A percentile compares a stretch with the other conserved stretches of the same genome.
Conservation (phyloP, 2,888 invertebrate genomes). For the Gymnosoma rotundatum region DNA sequence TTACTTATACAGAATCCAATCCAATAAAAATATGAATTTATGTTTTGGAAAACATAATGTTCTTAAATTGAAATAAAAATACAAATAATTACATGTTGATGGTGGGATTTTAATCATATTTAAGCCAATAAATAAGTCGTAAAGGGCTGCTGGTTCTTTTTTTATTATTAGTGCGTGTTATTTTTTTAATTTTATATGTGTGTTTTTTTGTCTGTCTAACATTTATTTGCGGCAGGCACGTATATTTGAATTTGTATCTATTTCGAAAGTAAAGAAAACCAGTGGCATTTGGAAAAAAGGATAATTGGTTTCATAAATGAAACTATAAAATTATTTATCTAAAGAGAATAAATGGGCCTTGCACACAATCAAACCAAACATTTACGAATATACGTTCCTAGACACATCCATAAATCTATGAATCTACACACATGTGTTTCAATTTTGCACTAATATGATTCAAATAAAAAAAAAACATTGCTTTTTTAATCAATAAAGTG, state of each 20-base stretch:
- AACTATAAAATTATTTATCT: constrained; percentile 66
- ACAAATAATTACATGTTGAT: constrained; percentile 7
- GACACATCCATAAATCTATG: background rate
- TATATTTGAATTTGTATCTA: constrained; percentile 18
- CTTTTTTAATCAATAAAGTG: constrained; percentile 68
- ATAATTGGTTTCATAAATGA: constrained; percentile 68
- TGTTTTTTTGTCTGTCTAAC: background rate
- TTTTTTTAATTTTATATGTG: constrained; percentile 51
- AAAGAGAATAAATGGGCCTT: constrained; percentile 61
- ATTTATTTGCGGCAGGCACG: constrained; percentile 55
- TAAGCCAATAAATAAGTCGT: constrained; percentile 60
- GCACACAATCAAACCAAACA: constrained; percentile 25
- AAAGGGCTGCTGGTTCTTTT: constrained; percentile 35
- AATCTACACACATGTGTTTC: background rate
- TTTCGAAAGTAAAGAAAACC: constrained; percentile 16
- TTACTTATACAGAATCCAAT: constrained; percentile 6
- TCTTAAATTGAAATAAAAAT: constrained; percentile 19
- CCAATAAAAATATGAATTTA: background rate
- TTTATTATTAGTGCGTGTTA: constrained; percentile 47
- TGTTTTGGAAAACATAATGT: constrained; percentile 3
- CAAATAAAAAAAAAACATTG: constrained; percentile 39
- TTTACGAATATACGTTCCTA: background rate
- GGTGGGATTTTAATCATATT: constrained; percentile 55
- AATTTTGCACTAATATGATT: constrained; percentile 6
- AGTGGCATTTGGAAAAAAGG: constrained; percentile 36